Evolutionary conservation across 1,140 invertebrate species (phyloP), one percentile per base, ranked within the genome.

Genomic region (Apolygus lucorum): DNA sequence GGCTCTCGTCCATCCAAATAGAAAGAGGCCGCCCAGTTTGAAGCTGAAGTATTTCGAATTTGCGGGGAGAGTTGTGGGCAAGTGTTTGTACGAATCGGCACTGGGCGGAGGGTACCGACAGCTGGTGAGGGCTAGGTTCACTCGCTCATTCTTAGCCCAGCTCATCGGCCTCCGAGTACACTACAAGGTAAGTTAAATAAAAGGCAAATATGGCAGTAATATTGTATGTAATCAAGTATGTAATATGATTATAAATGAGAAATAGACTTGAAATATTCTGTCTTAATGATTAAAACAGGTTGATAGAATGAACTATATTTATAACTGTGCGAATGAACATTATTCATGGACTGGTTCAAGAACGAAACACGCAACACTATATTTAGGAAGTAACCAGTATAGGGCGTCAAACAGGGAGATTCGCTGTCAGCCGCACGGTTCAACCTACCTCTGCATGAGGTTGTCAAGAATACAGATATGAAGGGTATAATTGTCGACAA

Each of bases 1-100:
- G 76, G 90, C 89, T 0, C 79, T 93, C 72, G 92, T 95, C n/a
- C 93, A 96, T 82, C 93, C 93, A 0, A 93, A 93, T 80, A 86
- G 87, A 17, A 85, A 87, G 76, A 80, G 91, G 26, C 85, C 90
- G 4, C 66, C 85, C 8, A 84, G 89, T 77, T 78, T 92, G 2
- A 94, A 94, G 79, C 75, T 94, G 59, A 93, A 94, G 76, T 88
- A 95, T 78, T 96, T 90, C 78, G 93, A 96, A 82, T 93, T 96
- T 78, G 93, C 94, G 34, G 95, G 95, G 28, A 90, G 91, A 79
- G 86, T 97, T 72, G 92, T 96, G n/a, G 95, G 93, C 62, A 95
- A 95, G 80, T 93, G 92, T 81, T 79, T 95, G 68, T 96, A 94
- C 77, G 94, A 97, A 80, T 93, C 91, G 62, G 90, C 93, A 13